These are phyloP conservation scores for Aptenodytes patagonicus DNA, from an alignment of 2,113 vertebrate species.

Conservation along the genomic window DNA sequence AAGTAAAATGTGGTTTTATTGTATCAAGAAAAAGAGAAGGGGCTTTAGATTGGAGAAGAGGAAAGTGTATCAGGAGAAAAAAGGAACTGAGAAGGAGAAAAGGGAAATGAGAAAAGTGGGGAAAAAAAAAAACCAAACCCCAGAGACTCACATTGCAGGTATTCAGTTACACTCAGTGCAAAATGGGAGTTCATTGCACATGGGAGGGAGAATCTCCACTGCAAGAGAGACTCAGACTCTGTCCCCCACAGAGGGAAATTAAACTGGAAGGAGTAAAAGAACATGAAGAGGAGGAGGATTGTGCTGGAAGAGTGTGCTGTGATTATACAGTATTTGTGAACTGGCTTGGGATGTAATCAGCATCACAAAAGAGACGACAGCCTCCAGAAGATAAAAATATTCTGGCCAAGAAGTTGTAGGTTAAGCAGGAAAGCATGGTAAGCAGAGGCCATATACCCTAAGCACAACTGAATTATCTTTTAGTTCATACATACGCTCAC, in stretches of 20 bases:
- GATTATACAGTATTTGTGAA: not conserved
- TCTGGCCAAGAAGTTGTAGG: not conserved
- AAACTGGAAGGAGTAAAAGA: not conserved
- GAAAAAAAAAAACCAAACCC: no score
- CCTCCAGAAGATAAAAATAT: not conserved
- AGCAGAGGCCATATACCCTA: not conserved
- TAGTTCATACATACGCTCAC: not conserved
- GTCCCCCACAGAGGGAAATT: not conserved
- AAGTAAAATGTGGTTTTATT: not conserved
- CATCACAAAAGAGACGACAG: not conserved
- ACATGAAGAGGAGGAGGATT: not conserved
- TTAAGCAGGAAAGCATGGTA: not conserved
- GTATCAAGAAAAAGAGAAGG: not conserved
- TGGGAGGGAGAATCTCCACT: not conserved
- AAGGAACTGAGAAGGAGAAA: not conserved
- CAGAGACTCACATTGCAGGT: not conserved
- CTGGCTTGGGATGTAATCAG: not conserved
- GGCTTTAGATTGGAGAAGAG: not conserved
- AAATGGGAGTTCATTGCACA: not conserved
- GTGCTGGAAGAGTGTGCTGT: not conserved
- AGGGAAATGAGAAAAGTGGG: not conserved
- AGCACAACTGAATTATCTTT: constrained; percentile 22
- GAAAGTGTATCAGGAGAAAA: not conserved
- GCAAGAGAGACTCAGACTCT: not conserved
- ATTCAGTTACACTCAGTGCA: not conserved